Evolutionary conservation across 2,888 invertebrate species (phyloP).

Genomic region (Leptinotarsa rubiginosa): DNA sequence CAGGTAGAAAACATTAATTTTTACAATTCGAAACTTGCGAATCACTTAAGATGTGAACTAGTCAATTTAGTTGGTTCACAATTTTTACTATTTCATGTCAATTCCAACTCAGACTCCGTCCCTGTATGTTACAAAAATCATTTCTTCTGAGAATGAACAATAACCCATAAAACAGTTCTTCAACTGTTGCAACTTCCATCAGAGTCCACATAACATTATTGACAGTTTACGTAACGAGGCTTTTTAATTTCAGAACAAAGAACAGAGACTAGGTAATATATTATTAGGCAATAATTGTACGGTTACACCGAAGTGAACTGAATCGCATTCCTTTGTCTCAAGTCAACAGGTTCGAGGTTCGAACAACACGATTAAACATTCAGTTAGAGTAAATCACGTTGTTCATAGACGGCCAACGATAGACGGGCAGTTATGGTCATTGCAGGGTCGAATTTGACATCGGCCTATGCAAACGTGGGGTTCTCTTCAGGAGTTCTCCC

Average conservation of each 20-base stretch:
- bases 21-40: too few species aligned
- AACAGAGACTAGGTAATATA: conserved; percentile 41
- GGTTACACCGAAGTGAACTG: conserved; percentile 45
- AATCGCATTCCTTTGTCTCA: conserved; percentile 48
- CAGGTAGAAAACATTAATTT: too few species aligned
- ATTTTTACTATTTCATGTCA: too few species aligned
- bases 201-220: conserved; percentile 21
- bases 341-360: conserved; percentile 26
- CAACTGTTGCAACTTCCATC: conserved; percentile 17
- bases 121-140: background rate
- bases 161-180: conserved; percentile 3
- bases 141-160: background rate
- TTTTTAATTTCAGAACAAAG: conserved; percentile 43
- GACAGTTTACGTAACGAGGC: conserved; percentile 38
- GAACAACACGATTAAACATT: conserved; percentile 34
- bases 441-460: background rate
- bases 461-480: background rate
- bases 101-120: background rate
- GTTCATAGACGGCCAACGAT: conserved; percentile 15
- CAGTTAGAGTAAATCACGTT: conserved; percentile 33
- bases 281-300: conserved; percentile 45
- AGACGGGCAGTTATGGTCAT: conserved; percentile 10
- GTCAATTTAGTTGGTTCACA: too few species aligned
- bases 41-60: too few species aligned
- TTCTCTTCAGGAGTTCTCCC: background rate